Evolutionary conservation across 2,113 vertebrate species (phyloP).

Genomic region (Coptodon bakossiorum): DNA sequence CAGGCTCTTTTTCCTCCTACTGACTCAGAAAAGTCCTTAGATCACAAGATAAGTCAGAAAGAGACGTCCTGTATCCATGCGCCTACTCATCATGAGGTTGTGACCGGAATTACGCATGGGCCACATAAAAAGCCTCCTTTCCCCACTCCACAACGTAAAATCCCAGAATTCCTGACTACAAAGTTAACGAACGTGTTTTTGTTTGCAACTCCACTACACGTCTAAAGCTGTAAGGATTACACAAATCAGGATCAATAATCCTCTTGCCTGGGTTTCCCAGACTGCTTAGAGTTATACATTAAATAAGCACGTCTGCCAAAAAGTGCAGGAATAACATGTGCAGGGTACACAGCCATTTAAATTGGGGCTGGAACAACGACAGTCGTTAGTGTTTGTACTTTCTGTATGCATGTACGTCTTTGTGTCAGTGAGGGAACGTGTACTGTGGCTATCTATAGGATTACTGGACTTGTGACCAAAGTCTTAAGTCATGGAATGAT

Average conservation of each 20-base stretch:
- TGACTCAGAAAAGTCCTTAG: not conserved
- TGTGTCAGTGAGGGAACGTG: not conserved
- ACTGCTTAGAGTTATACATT: not conserved
- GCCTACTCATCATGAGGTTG: not conserved
- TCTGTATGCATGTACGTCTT: not conserved
- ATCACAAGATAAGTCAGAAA: not conserved
- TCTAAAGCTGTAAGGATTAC: not conserved
- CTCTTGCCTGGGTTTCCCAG: not conserved
- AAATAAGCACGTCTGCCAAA: not conserved
- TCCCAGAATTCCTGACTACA: not conserved
- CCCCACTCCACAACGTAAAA: not conserved
- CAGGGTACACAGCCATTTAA: not conserved
- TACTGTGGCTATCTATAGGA: not conserved
- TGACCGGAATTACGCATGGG: accelerated
- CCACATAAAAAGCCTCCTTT: not conserved
- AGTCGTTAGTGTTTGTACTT: not conserved
- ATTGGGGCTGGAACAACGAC: not conserved
- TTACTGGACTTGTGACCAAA: not conserved
- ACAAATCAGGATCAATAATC: not conserved
- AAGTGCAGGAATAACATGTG: not conserved
- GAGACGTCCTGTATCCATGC: not conserved
- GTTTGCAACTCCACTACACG: not conserved
- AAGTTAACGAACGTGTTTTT: not conserved
- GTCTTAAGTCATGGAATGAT: not conserved
- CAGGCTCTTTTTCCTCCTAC: not conserved